Conservation (phyloP, 1,140 invertebrate genomes). For the Ericerus pela region DNA sequence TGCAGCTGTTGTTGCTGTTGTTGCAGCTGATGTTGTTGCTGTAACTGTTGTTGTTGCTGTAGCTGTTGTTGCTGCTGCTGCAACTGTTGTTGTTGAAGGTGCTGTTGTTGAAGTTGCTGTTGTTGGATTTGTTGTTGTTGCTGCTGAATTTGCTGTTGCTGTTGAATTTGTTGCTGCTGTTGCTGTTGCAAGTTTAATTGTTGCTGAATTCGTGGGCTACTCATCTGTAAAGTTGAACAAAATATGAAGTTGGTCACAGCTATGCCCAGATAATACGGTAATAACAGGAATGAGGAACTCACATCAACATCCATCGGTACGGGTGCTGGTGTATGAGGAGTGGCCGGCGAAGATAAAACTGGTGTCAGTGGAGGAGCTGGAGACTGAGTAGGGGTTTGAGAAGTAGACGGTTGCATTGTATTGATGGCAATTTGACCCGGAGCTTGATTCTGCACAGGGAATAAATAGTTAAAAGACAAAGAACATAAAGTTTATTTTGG, state of each 20-base stretch:
- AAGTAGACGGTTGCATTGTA: slow-evolving; percentile 9
- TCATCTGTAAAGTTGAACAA: slow-evolving; percentile 1
- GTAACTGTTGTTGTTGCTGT: slow-evolving; percentile 19
- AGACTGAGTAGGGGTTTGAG: slow-evolving; percentile 17
- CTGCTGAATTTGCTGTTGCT: slow-evolving; percentile 19
- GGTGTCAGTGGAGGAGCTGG: neutral
- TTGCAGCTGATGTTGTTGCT: slow-evolving; percentile 22
- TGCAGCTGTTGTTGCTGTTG: slow-evolving; percentile 18
- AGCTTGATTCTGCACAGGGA: neutral
- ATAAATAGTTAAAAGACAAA: neutral
- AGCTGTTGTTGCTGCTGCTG: slow-evolving; percentile 25
- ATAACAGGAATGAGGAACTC: too few relatives aligned
- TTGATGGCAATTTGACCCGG: slow-evolving; percentile 9
- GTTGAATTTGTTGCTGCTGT: slow-evolving; percentile 25
- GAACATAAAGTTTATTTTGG: slow-evolving; percentile 1
- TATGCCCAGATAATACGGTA: too few relatives aligned
- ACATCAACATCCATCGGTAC: slow-evolving; percentile 4
- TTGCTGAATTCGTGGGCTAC: slow-evolving; percentile 19
- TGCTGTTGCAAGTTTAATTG: slow-evolving; percentile 18
- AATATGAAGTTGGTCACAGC: too few relatives aligned
- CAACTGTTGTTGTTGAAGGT: slow-evolving; percentile 17
- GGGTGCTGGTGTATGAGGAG: neutral
- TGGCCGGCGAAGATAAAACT: neutral
- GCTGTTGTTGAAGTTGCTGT: slow-evolving; percentile 20
- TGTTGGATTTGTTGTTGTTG: slow-evolving; percentile 24